phyloP scores from a whole-genome alignment of 2,113 vertebrate genomes.

The Parotia lawesii region DNA sequence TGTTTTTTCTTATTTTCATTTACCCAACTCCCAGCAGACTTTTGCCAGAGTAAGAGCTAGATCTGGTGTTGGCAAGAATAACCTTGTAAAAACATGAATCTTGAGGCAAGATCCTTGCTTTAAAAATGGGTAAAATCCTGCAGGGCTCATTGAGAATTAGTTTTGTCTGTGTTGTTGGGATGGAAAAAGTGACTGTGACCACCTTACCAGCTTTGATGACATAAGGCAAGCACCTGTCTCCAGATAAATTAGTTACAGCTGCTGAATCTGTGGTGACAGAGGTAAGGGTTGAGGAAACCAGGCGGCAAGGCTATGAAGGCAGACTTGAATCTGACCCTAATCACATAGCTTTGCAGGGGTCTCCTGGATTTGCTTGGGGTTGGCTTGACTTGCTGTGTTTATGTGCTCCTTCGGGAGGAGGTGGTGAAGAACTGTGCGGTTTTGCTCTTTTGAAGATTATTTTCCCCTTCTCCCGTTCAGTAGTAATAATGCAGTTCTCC shows the following conservation, averaged over 20 bases:
- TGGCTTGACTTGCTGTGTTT: slow-evolving; percentile 54
- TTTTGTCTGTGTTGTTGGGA: background rate
- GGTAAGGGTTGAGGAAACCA: slow-evolving; percentile 9
- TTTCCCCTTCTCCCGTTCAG: background rate
- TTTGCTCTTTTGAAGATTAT: slow-evolving; percentile 7
- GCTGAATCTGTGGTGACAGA: background rate
- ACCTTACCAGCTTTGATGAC: background rate
- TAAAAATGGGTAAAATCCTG: background rate
- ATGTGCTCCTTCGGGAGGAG: slow-evolving; percentile 18
- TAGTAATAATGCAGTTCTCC: slow-evolving; percentile 29
- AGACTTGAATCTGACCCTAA: background rate
- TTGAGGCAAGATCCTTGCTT: background rate
- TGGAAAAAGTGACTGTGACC: slow-evolving; percentile 1
- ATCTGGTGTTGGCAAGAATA: background rate
- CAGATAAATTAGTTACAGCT: background rate
- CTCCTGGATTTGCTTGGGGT: slow-evolving; percentile 25
- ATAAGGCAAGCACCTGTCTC: background rate
- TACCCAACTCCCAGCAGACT: slow-evolving; percentile 21
- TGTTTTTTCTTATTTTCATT: slow-evolving; percentile 3
- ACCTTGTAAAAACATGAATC: background rate
- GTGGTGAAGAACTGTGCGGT: slow-evolving; percentile 14
- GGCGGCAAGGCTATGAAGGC: slow-evolving; percentile 12
- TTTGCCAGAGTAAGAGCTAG: slow-evolving; percentile 17
- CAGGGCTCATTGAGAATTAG: background rate
- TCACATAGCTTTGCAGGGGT: background rate